A percentile compares a stretch with the other conserved stretches of the same genome.
Conservation (phyloP, 2,797 vertebrate species). For the Sebastiscus tertius region DNA sequence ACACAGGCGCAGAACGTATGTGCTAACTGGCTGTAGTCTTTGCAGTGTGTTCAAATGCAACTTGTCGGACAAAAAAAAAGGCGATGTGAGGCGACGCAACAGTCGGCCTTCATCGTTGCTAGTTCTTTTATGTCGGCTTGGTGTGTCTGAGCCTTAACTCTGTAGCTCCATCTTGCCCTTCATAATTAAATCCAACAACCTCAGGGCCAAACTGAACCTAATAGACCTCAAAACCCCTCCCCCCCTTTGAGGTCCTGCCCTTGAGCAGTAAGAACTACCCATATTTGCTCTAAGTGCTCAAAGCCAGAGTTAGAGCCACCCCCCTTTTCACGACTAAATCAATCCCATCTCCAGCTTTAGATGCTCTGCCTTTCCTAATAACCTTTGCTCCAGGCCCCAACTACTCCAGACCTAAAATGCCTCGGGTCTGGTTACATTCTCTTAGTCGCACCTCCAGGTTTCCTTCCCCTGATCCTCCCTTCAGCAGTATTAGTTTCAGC, state of each 20-base stretch:
- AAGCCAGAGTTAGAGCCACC: conserved; percentile 10
- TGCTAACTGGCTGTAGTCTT: too few relatives aligned
- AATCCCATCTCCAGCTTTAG: conserved; percentile 48
- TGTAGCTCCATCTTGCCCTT: conserved; percentile 2
- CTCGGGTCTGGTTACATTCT: conserved; percentile 49
- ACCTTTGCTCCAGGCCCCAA: conserved; percentile 41
- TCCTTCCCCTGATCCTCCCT: conserved; percentile 45
- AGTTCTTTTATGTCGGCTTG: too few relatives aligned
- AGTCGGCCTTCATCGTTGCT: too few relatives aligned
- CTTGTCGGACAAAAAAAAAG: too few relatives aligned
- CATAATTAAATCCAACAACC: conserved; percentile 17
- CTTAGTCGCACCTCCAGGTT: conserved; percentile 46
- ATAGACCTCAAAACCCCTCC: conserved; percentile 18
- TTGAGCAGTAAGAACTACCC: conserved; percentile 29
- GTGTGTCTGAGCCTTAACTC: neutral
- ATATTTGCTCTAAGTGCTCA: conserved; percentile 31
- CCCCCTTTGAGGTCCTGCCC: conserved; percentile 19
- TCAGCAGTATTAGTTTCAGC: conserved; percentile 52
- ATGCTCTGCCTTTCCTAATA: conserved; percentile 39
- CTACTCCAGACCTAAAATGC: conserved; percentile 42
- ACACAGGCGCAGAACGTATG: too few relatives aligned
- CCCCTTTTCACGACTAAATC: conserved; percentile 27
- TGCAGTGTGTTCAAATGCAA: too few relatives aligned
- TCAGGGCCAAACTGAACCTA: conserved; percentile 30
- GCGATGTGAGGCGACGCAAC: too few relatives aligned